These are phyloP conservation scores for Nephrocerus scutellatus DNA, from an alignment of 2,888 invertebrate species.

Conservation along the genomic window DNA sequence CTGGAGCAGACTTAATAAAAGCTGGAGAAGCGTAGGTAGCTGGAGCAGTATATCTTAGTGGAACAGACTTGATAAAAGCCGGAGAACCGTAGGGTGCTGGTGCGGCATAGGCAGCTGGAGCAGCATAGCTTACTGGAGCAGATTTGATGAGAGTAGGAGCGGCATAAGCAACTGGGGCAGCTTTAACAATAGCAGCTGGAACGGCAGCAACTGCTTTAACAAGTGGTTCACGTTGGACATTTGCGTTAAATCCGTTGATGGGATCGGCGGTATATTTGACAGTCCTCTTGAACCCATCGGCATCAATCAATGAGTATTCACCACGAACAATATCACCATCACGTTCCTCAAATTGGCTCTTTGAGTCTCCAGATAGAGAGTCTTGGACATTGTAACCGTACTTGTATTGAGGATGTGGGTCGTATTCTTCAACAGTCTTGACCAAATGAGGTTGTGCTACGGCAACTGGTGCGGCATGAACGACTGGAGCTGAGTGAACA, in stretches of 20 bases:
- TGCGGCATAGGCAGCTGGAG: no score
- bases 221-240: conserved; percentile 34
- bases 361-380: conserved; percentile 42
- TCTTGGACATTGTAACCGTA: conserved; percentile 45
- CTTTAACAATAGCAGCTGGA: conserved; percentile 23
- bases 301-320: conserved; percentile 44
- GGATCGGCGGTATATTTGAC: conserved; percentile 45
- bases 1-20: conserved; percentile 7
- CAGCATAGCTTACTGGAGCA: conserved; percentile 4
- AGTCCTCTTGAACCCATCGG: conserved; percentile 44
- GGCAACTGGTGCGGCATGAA: conserved; percentile 18
- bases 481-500: conserved; percentile 21
- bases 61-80: conserved; percentile 7
- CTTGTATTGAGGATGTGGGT: conserved; percentile 41
- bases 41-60: conserved; percentile 16
- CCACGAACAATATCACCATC: conserved; percentile 46
- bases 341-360: conserved; percentile 44
- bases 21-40: conserved; percentile 14
- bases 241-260: conserved; percentile 44
- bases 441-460: conserved; percentile 27
- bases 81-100: no score
- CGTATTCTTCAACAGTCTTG: conserved; percentile 34
- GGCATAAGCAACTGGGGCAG: conserved; percentile 22
- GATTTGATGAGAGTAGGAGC: conserved; percentile 13
- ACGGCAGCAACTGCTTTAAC: conserved; percentile 21